phyloP scores from a whole-genome alignment of 2,797 vertebrate genomes.

The Brachymystax lenok region DNA sequence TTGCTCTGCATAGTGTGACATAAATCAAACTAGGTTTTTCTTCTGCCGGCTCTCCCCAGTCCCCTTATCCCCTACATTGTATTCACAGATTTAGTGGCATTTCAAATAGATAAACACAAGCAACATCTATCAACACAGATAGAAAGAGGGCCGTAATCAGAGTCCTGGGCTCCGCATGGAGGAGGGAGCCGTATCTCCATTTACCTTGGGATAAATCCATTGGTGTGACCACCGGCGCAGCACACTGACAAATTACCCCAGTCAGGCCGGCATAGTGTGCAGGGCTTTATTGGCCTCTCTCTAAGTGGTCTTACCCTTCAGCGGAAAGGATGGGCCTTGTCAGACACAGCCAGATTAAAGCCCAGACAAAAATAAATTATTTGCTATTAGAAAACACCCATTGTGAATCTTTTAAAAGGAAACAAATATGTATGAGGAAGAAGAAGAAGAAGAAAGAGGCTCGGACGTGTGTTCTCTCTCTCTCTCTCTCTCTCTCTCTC shows the following conservation, averaged over 20 bases:
- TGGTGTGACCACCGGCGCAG: slow-evolving; percentile 86
- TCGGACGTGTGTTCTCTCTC: slow-evolving; percentile 4
- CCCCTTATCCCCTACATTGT: slow-evolving; percentile 91
- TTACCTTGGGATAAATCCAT: slow-evolving; percentile 99
- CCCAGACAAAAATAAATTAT: slow-evolving; percentile 99
- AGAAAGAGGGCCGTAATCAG: slow-evolving; percentile 98
- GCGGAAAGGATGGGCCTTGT: slow-evolving; percentile 98
- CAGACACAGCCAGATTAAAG: slow-evolving; percentile 97
- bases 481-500: slow-evolving; percentile 5
- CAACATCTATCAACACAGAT: slow-evolving; percentile 97
- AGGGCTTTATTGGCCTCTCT: slow-evolving; percentile 96
- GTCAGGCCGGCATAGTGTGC: slow-evolving; percentile 86
- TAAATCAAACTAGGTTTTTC: slow-evolving; percentile 86
- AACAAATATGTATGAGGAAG: slow-evolving; percentile 87
- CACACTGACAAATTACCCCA: slow-evolving; percentile 98
- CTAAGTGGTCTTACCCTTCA: slow-evolving; percentile 99
- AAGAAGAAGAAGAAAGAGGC: background rate
- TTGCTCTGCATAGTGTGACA: slow-evolving; percentile 97
- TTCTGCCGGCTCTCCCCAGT: slow-evolving; percentile 79
- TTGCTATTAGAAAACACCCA: slow-evolving; percentile 99
- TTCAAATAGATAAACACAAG: slow-evolving; percentile 99
- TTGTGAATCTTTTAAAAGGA: slow-evolving; percentile 92
- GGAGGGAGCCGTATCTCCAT: slow-evolving; percentile 90
- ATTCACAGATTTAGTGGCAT: slow-evolving; percentile 99
- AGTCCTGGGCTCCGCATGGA: slow-evolving; percentile 82